Evolutionary conservation across 2,888 invertebrate species (phyloP).

Genomic region (Coenonympha glycerion): DNA sequence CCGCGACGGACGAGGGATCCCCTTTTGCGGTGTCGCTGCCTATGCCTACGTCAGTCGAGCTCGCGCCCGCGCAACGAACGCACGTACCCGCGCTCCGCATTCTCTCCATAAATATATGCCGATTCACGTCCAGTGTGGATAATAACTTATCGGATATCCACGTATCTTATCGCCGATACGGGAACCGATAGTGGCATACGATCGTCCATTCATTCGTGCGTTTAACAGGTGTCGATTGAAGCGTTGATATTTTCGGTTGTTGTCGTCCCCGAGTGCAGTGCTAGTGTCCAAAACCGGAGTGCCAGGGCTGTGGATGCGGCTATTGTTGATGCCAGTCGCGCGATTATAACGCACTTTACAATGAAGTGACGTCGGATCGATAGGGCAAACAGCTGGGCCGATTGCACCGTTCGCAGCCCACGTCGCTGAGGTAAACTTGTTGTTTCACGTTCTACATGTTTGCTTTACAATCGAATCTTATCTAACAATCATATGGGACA

Average conservation of each 20-base stretch:
- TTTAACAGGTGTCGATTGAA: constrained; percentile 58
- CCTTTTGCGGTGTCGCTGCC: too few species aligned
- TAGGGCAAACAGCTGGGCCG: constrained; percentile 57
- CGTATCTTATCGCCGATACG: constrained; percentile 29
- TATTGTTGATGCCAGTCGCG: constrained; percentile 38
- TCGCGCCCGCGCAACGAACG: constrained; percentile 39
- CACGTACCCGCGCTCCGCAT: constrained; percentile 31
- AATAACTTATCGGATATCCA: constrained; percentile 26
- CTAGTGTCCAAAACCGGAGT: constrained; percentile 44
- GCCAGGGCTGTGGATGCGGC: constrained; percentile 46
- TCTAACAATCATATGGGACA: not conserved
- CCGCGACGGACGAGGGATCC: constrained; percentile 34
- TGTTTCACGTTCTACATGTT: not conserved
- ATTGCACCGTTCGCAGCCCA: constrained; percentile 48
- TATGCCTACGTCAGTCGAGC: constrained; percentile 65
- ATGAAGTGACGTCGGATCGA: constrained; percentile 52
- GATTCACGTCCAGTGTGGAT: constrained; percentile 32
- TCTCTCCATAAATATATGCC: constrained; percentile 33
- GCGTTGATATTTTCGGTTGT: constrained; percentile 55
- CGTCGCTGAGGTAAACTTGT: constrained; percentile 50
- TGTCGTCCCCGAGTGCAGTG: constrained; percentile 45
- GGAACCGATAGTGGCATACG: constrained; percentile 30
- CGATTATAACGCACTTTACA: constrained; percentile 34
- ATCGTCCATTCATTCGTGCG: constrained; percentile 20
- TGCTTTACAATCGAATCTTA: not conserved